phyloP scores from a whole-genome alignment of 2,888 invertebrate genomes.

The Pyrrhosoma nymphula region DNA sequence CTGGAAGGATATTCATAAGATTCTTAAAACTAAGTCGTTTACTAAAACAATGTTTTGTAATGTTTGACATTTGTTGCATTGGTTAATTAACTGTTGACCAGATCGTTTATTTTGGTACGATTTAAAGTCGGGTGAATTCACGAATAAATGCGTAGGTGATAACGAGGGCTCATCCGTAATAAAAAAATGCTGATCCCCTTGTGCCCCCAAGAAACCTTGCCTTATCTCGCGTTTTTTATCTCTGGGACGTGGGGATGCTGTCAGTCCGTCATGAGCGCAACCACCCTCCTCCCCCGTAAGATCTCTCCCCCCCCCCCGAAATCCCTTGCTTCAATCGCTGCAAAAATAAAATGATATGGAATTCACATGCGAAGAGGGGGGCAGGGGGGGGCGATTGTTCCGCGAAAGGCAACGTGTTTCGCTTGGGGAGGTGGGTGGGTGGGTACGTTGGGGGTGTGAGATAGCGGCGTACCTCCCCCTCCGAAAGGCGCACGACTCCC shows the following conservation, averaged over 20 bases:
- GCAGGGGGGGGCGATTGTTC: background rate
- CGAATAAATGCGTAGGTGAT: background rate
- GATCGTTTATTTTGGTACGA: background rate
- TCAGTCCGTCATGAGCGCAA: background rate
- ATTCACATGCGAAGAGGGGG: background rate
- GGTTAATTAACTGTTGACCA: background rate
- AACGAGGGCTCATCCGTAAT: background rate
- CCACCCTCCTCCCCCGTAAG: background rate
- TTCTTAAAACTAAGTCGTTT: no score
- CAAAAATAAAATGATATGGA: background rate
- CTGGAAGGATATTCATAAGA: no score
- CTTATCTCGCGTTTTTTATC: background rate
- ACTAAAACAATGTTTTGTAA: no score
- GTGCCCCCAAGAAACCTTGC: background rate
- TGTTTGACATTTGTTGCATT: no score
- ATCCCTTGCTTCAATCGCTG: background rate
- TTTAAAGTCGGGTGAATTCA: no score
- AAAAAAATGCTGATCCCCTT: background rate
- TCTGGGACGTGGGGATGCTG: background rate
- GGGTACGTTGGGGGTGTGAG: background rate
- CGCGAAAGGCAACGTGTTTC: background rate
- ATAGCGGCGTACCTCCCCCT: background rate
- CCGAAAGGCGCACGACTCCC: conserved; percentile 35
- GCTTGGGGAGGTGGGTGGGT: background rate
- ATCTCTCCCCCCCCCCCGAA: background rate